These are phyloP conservation scores for Thrips palmi DNA, from an alignment of 1,140 invertebrate species.

Conservation along the genomic window DNA sequence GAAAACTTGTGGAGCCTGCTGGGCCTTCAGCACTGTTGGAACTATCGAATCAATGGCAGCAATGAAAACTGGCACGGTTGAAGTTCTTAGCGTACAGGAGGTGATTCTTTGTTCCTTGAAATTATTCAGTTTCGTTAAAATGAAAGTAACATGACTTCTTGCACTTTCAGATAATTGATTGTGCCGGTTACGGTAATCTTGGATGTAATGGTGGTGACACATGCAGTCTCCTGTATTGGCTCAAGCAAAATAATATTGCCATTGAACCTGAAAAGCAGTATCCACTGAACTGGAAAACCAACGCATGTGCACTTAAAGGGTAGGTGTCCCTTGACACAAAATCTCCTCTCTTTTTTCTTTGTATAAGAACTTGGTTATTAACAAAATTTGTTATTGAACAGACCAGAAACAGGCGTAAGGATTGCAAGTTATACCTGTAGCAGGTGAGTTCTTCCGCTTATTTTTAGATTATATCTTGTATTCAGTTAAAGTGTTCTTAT, in stretches of 20 bases:
- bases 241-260: constrained; percentile 33
- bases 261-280: constrained; percentile 41
- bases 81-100: constrained; percentile 55
- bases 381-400: no score
- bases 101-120: constrained; percentile 17
- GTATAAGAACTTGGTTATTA: no score
- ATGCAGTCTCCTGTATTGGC: constrained; percentile 54
- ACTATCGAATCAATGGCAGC: constrained; percentile 60
- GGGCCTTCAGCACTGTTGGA: constrained; percentile 67
- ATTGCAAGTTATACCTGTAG: constrained; percentile 23
- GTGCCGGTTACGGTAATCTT: constrained; percentile 46
- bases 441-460: constrained; percentile 23
- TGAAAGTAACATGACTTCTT: not conserved
- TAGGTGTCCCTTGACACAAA: constrained; percentile 18
- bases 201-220: constrained; percentile 71
- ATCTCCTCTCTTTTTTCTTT: no score
- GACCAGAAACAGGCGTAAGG: constrained; percentile 9
- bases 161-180: constrained; percentile 55
- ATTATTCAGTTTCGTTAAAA: constrained; percentile 1
- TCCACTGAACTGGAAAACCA: constrained; percentile 38
- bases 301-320: constrained; percentile 32
- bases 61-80: constrained; percentile 38
- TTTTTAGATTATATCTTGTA: constrained; percentile 7
- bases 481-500: constrained; percentile 9
- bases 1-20: constrained; percentile 65